Conservation (phyloP, 2,797 vertebrate species). For the Phataginus tetradactyla region DNA sequence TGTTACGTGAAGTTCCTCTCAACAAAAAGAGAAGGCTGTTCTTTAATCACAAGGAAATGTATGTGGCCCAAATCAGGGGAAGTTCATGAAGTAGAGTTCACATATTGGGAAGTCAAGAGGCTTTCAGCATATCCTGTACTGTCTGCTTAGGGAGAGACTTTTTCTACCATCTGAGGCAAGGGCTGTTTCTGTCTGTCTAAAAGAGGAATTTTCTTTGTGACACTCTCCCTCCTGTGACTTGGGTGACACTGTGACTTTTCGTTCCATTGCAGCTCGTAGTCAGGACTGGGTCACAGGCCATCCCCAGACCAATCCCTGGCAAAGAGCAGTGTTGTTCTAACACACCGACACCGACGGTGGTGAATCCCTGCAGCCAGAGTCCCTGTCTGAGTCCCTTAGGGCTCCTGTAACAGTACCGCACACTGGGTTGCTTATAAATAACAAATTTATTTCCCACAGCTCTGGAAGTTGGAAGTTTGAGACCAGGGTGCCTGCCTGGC, state of each 20-base stretch:
- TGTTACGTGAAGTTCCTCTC: neutral
- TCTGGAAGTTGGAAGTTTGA: neutral
- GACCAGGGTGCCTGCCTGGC: neutral
- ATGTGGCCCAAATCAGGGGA: neutral
- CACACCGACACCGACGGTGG: accelerated
- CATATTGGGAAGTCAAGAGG: neutral
- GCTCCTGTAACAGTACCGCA: neutral
- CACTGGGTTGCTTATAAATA: neutral
- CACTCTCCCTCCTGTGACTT: neutral
- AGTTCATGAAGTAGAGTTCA: accelerated
- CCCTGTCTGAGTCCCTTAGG: no score
- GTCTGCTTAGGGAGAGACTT: neutral
- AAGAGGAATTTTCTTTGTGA: neutral
- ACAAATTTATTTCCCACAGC: neutral
- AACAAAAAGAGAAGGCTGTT: neutral
- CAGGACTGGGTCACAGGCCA: neutral
- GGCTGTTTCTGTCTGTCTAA: neutral
- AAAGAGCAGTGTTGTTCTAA: neutral
- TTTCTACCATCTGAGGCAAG: neutral
- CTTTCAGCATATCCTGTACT: no score
- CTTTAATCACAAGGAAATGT: neutral
- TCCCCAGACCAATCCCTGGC: neutral
- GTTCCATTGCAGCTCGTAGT: neutral
- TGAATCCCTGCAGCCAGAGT: neutral
- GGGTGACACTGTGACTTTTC: neutral